Evolutionary conservation across 2,888 invertebrate species (phyloP).

Genomic region (Eupelmus urozonus): DNA sequence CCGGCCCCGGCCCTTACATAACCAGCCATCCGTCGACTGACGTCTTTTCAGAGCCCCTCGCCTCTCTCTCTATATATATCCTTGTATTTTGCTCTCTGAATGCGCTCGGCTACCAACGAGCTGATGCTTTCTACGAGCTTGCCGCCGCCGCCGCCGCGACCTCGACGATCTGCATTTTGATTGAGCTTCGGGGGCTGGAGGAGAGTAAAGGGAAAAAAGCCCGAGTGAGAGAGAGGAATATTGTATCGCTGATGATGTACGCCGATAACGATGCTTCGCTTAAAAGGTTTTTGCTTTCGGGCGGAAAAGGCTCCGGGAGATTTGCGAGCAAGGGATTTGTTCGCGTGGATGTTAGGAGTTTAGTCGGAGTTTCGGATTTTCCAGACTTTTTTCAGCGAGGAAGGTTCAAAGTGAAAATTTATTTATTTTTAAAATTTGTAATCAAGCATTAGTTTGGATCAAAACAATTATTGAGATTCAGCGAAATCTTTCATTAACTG

Average conservation of each 20-base stretch:
- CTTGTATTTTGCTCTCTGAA: slow-evolving; percentile 48
- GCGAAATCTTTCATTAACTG: no score
- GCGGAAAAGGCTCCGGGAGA: background rate
- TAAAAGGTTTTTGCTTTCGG: slow-evolving; percentile 26
- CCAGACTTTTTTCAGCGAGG: no score
- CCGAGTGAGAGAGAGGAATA: slow-evolving; percentile 26
- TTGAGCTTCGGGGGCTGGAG: slow-evolving; percentile 34
- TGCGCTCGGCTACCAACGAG: slow-evolving; percentile 21
- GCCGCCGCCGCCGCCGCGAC: slow-evolving; percentile 8
- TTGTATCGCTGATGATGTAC: slow-evolving; percentile 55
- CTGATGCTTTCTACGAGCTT: no score
- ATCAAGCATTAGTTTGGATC: no score
- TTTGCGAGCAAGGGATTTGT: no score
- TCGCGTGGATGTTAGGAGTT: no score
- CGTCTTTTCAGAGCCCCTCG: slow-evolving; percentile 31
- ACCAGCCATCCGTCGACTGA: slow-evolving; percentile 19
- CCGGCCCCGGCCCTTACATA: slow-evolving; percentile 36
- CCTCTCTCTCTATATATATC: slow-evolving; percentile 13
- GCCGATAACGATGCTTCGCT: slow-evolving; percentile 51
- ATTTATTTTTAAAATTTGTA: no score
- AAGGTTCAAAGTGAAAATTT: no score
- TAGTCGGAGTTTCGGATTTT: no score
- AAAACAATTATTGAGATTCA: no score
- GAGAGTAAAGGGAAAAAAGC: slow-evolving; percentile 14
- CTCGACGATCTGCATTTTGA: slow-evolving; percentile 59